phyloP scores from a whole-genome alignment of 2,888 invertebrate genomes.

The Steinernema carpocapsae region DNA sequence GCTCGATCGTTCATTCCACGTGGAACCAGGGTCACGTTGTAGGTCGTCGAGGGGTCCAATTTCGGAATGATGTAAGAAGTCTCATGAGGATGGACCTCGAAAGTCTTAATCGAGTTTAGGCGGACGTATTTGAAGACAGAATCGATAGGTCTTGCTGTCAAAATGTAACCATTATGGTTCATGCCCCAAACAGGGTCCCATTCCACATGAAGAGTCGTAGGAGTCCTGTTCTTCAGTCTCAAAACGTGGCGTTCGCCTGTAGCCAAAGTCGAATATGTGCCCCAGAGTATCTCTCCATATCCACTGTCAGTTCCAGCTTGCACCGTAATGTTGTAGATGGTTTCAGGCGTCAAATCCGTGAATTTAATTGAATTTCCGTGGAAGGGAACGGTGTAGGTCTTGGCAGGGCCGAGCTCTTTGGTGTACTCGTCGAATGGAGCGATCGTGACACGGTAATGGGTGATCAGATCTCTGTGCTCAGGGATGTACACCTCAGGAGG shows the following conservation, averaged over 20 bases:
- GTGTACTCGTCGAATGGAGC: slow-evolving; percentile 63
- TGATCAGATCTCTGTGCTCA: slow-evolving; percentile 63
- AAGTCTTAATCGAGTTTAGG: slow-evolving; percentile 57
- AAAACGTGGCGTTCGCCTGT: slow-evolving; percentile 66
- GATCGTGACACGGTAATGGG: slow-evolving; percentile 68
- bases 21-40: slow-evolving; percentile 67
- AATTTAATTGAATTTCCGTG: slow-evolving; percentile 66
- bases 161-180: slow-evolving; percentile 62
- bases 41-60: slow-evolving; percentile 65
- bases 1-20: slow-evolving; percentile 64
- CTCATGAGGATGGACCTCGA: slow-evolving; percentile 60
- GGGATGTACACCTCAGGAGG: slow-evolving; percentile 67
- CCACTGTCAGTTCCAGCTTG: slow-evolving; percentile 68
- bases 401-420: slow-evolving; percentile 57
- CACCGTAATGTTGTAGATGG: slow-evolving; percentile 69
- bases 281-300: slow-evolving; percentile 68
- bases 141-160: slow-evolving; percentile 62
- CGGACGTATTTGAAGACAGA: slow-evolving; percentile 62
- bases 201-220: slow-evolving; percentile 67
- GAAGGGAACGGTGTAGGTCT: slow-evolving; percentile 67
- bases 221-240: slow-evolving; percentile 66
- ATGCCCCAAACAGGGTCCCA: slow-evolving; percentile 69
- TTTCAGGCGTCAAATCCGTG: slow-evolving; percentile 63
- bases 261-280: slow-evolving; percentile 67
- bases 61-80: slow-evolving; percentile 64